Conservation (phyloP, 2,797 vertebrate species). For the Acanthornis magna region DNA sequence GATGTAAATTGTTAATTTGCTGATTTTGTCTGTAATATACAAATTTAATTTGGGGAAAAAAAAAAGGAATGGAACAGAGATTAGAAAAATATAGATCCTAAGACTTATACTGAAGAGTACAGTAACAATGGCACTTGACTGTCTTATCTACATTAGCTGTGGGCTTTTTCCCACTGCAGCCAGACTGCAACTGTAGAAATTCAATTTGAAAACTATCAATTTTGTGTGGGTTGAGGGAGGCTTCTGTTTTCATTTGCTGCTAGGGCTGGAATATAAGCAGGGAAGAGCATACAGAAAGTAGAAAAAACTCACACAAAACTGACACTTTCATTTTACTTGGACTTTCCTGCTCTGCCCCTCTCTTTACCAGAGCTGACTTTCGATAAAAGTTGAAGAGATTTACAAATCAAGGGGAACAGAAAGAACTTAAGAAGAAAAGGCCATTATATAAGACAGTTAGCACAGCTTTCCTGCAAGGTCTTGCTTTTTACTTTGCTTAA, state of each 20-base stretch:
- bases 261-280: background rate
- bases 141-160: background rate
- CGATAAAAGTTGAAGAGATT: background rate
- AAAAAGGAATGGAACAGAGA: background rate
- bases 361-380: background rate
- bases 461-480: background rate
- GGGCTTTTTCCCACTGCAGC: background rate
- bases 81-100: background rate
- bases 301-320: background rate
- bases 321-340: background rate
- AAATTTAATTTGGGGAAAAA: background rate
- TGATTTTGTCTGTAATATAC: constrained; percentile 89
- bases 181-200: background rate
- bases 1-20: constrained; percentile 89
- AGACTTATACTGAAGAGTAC: background rate
- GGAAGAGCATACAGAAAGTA: background rate
- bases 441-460: background rate
- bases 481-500: background rate
- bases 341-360: background rate
- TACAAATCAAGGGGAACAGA: background rate
- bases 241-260: background rate
- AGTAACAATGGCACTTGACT: background rate
- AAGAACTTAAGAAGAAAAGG: background rate
- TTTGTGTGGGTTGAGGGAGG: background rate
- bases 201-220: rapidly evolving